Evolutionary conservation across 2,888 invertebrate genomes (phyloP).

Genomic region (Stictocephala bisonia): DNA sequence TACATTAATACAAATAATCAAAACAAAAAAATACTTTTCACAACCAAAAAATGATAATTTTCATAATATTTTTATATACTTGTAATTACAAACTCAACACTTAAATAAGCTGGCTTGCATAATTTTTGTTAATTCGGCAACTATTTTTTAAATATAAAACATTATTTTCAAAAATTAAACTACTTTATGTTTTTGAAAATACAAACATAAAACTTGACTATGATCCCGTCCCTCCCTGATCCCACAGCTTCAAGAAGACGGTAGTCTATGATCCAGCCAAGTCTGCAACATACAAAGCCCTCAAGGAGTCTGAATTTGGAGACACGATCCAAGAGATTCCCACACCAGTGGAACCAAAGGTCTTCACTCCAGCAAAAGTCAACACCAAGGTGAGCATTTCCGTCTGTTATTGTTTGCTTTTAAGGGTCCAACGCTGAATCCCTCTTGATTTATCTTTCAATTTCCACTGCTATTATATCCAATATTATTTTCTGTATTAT

Average conservation of each 20-base stretch:
- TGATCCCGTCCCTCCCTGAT: constrained; percentile 42
- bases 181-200: no score
- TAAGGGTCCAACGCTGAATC: neutral
- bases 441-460: neutral
- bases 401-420: neutral
- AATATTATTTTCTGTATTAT: no score
- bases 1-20: no score
- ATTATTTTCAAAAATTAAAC: no score
- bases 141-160: no score
- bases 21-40: no score
- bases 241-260: constrained; percentile 73
- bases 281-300: constrained; percentile 88
- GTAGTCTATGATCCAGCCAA: constrained; percentile 87
- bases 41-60: no score
- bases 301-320: constrained; percentile 80
- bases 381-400: constrained; percentile 44
- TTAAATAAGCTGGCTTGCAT: no score
- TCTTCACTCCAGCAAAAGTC: constrained; percentile 75
- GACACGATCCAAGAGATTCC: constrained; percentile 76
- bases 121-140: no score
- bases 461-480: neutral
- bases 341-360: constrained; percentile 80
- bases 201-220: no score
- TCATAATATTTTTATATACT: no score
- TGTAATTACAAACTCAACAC: no score